These are phyloP conservation scores for Orgyia antiqua DNA, from an alignment of 2,888 invertebrate genomes.

Conservation along the genomic window DNA sequence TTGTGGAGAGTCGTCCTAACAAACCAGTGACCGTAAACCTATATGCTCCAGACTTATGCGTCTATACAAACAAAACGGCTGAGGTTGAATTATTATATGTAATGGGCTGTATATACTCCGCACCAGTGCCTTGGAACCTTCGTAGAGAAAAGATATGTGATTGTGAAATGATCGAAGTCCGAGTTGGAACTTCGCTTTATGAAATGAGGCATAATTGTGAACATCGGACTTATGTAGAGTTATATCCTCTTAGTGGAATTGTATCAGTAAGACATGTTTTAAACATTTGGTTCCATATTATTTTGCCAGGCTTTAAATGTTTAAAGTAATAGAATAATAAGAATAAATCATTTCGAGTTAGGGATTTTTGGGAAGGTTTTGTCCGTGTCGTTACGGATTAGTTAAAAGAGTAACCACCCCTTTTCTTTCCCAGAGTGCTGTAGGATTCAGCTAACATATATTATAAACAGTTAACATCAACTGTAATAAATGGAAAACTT, in stretches of 20 bases:
- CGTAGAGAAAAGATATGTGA: constrained; percentile 64
- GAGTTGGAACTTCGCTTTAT: constrained; percentile 57
- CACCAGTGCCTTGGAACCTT: constrained; percentile 53
- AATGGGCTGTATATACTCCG: constrained; percentile 51
- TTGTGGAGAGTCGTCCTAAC: constrained; percentile 53
- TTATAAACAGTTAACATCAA: no score
- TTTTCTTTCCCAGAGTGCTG: no score
- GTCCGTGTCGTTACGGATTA: no score
- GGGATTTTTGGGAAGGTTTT: no score
- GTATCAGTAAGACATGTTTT: constrained; percentile 41
- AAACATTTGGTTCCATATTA: not conserved
- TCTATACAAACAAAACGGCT: constrained; percentile 33
- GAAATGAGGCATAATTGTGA: constrained; percentile 59
- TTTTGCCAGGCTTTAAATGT: not conserved
- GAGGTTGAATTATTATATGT: constrained; percentile 55
- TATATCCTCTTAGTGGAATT: constrained; percentile 49
- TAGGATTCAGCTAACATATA: no score
- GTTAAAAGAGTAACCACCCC: no score
- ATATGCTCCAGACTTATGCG: constrained; percentile 59
- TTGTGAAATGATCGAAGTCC: constrained; percentile 60
- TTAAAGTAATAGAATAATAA: not conserved
- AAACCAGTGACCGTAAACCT: constrained; percentile 48
- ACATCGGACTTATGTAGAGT: constrained; percentile 52
- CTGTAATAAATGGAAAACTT: no score
- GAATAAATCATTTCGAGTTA: no score